Evolutionary conservation across 2,797 vertebrate genomes (phyloP), one percentile per base, ranked within the genome.

Genomic region (Sciurus vulgaris): DNA sequence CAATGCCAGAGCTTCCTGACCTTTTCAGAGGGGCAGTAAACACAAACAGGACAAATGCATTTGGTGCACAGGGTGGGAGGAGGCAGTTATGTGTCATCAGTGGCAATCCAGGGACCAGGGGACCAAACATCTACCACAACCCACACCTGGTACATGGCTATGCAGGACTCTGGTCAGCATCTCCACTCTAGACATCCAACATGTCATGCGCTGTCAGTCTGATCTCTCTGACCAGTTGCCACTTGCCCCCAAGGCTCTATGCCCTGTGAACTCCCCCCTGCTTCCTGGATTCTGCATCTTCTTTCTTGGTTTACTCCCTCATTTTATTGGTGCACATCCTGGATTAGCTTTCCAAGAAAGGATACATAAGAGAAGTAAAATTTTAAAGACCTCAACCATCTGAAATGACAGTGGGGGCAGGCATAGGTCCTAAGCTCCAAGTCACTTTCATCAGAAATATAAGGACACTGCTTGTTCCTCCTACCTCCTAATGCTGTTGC

Each of bases 91-190:
- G 3, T 81, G 38, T 33, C 28, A 6, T 47, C 70, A 76, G 79
- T 63, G 67, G 72, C 18, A 35, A 84, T 3, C 49, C 12, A 94
- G 54, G 79, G 51, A 78, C 81, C 33, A 35, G 72, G 72, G 76
- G 51, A 96, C 67, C 82, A 79, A 79, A 56, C 1, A 1, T 26
- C 41, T 54, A 30, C 11, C 14, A 47, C 69, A 56, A 41, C 44
- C 26, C 24, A 78, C 7, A 3, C 9, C 2, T 14, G 56, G 33
- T 28, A 24, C 28, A 2, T 2, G 24, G 33, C 4, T 30, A 0
- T 22, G 33, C 47, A 28, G 38, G 56, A 41, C 24, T 67, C 54
- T 38, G 33, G 63, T 26, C 59, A 22, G 38, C 24, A 12, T 7
- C 5, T 11, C 35, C n/a, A 73, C n/a, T 61, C 15, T 3, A 72